Conservation (phyloP, 2,113 vertebrate species). For the Zingel zingel region DNA sequence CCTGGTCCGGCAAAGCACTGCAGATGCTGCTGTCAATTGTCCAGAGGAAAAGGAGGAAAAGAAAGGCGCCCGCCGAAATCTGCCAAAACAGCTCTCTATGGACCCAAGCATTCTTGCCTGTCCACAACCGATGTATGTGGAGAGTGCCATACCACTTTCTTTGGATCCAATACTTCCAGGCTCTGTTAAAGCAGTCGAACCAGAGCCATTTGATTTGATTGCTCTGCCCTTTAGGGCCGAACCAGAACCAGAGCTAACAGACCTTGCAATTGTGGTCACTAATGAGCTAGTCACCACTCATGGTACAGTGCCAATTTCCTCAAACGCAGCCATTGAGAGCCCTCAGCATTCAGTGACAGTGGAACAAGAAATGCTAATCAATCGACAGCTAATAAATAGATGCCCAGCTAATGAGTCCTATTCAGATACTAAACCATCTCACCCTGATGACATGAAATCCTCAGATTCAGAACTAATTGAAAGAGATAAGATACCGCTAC, state of each 20-base stretch:
- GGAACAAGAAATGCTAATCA: conserved; percentile 36
- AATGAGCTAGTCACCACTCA: conserved; percentile 47
- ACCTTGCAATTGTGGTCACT: conserved; percentile 20
- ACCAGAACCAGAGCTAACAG: conserved; percentile 30
- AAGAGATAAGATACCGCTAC: conserved; percentile 56
- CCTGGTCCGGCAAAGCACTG: conserved; percentile 84
- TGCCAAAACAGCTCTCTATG: conserved; percentile 82
- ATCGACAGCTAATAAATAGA: conserved; percentile 34
- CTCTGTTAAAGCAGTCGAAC: conserved; percentile 45
- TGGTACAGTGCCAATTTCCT: background rate
- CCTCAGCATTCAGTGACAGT: conserved; percentile 36
- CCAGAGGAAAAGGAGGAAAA: conserved; percentile 78
- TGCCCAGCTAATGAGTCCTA: conserved; percentile 32
- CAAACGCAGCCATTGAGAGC: conserved; percentile 31
- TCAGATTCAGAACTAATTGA: conserved; percentile 61
- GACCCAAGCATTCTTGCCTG: conserved; percentile 81
- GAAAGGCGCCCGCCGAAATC: conserved; percentile 62
- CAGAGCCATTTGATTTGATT: conserved; percentile 43
- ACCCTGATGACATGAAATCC: conserved; percentile 46
- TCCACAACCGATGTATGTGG: conserved; percentile 80
- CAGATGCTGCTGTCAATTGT: conserved; percentile 85
- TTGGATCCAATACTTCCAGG: conserved; percentile 74
- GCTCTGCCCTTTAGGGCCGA: conserved; percentile 10
- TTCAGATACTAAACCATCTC: conserved; percentile 50
- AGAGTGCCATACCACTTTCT: conserved; percentile 81